phyloP scores from a whole-genome alignment of 2,888 invertebrate genomes.

The Diplolepis rosae region DNA sequence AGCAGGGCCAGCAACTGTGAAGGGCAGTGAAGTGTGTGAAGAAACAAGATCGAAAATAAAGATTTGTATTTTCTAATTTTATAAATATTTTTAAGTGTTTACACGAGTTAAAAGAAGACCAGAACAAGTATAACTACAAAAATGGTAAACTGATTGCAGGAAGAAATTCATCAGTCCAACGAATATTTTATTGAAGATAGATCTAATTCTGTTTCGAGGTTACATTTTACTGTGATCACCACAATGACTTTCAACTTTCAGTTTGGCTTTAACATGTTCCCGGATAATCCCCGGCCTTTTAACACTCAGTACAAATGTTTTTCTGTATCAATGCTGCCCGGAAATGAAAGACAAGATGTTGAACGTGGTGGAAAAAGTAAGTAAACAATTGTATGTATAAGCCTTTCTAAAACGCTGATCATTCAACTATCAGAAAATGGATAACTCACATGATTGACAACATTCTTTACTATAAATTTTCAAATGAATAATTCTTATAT shows the following conservation, averaged over 20 bases:
- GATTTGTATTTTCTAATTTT: not conserved
- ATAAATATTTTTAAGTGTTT: not conserved
- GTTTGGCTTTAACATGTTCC: conserved; percentile 93
- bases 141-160: conserved; percentile 39
- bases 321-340: conserved; percentile 96
- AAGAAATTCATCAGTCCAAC: conserved; percentile 27
- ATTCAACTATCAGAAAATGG: too few relatives aligned
- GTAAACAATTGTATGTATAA: conserved; percentile 57
- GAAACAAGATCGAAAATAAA: too few relatives aligned
- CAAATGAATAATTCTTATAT: too few relatives aligned
- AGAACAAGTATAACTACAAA: conserved; percentile 30
- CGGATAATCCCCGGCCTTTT: conserved; percentile 87
- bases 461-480: too few relatives aligned
- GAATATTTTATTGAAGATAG: conserved; percentile 27
- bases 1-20: too few relatives aligned
- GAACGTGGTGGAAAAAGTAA: conserved; percentile 97
- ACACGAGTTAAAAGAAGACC: not conserved
- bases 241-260: conserved; percentile 77
- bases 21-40: too few relatives aligned
- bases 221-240: conserved; percentile 42
- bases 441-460: too few relatives aligned
- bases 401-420: too few relatives aligned
- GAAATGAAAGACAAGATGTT: conserved; percentile 94
- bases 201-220: conserved; percentile 35
- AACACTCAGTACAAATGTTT: conserved; percentile 91